A percentile compares a stretch with the other conserved stretches of the same genome.
Conservation (phyloP, 2,888 invertebrate species). For the Drosophila barbarae region DNA sequence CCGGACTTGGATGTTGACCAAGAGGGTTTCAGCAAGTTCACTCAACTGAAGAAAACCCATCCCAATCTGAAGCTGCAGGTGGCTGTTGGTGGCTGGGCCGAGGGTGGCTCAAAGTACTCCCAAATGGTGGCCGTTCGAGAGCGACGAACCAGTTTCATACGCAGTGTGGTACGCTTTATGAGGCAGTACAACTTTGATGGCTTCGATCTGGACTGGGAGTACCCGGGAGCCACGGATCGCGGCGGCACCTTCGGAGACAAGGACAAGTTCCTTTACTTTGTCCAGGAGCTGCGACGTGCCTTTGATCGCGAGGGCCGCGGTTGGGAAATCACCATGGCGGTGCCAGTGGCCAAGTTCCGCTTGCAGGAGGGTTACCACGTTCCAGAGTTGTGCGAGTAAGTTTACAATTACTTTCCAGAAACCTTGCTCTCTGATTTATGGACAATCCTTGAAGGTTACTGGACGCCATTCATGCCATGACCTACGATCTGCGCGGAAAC, state of each 20-base stretch:
- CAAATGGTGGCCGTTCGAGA: conserved; percentile 87
- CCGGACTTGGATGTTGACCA: conserved; percentile 88
- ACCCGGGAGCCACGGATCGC: conserved; percentile 92
- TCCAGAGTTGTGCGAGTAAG: conserved; percentile 92
- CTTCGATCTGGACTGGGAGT: conserved; percentile 94
- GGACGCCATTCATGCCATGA: conserved; percentile 92
- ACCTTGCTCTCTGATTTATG: neutral
- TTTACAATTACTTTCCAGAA: conserved; percentile 37
- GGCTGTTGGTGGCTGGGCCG: conserved; percentile 95
- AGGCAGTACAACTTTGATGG: conserved; percentile 90
- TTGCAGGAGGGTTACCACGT: conserved; percentile 95
- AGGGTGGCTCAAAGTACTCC: conserved; percentile 93
- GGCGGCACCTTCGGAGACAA: conserved; percentile 92
- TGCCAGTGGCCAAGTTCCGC: conserved; percentile 91
- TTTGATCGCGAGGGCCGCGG: conserved; percentile 87
- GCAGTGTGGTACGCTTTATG: conserved; percentile 88
- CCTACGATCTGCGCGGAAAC: conserved; percentile 91
- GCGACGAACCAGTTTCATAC: conserved; percentile 86
- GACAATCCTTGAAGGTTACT: conserved; percentile 81
- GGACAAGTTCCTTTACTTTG: conserved; percentile 89
- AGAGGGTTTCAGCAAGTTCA: conserved; percentile 89
- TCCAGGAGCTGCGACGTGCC: conserved; percentile 89
- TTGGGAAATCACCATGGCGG: conserved; percentile 95
- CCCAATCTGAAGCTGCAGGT: conserved; percentile 88
- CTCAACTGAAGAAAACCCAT: conserved; percentile 84